A percentile compares a stretch with the other conserved stretches of the same genome.
Evolutionary conservation across 2,797 vertebrate species (phyloP).

Genomic region (Rhinoraja longicauda): DNA sequence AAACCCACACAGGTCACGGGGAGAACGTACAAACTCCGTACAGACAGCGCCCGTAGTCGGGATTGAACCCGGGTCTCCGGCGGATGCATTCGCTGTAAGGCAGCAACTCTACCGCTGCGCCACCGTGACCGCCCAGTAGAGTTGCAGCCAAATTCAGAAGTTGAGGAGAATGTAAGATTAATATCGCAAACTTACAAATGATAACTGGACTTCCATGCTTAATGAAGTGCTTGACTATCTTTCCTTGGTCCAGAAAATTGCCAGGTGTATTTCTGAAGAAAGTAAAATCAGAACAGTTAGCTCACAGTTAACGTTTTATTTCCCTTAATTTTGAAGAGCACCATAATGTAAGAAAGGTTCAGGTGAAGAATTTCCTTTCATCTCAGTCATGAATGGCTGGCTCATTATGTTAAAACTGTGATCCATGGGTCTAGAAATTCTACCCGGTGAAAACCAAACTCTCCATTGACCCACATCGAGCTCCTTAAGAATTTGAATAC

Average conservation of each 20-base stretch:
- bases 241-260: conserved; percentile 76
- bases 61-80: too few species aligned
- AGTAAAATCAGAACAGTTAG: conserved; percentile 40
- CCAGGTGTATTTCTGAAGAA: conserved; percentile 78
- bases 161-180: not conserved
- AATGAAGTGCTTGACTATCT: conserved; percentile 83
- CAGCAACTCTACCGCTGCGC: too few species aligned
- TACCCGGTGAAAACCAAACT: not conserved
- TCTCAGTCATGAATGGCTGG: too few species aligned
- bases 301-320: not conserved
- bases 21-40: too few species aligned
- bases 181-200: conserved; percentile 72
- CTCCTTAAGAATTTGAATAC: too few species aligned
- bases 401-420: too few species aligned
- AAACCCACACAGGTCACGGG: too few species aligned
- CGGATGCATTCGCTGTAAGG: too few species aligned
- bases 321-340: not conserved
- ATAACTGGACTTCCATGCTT: conserved; percentile 88
- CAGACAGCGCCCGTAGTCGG: too few species aligned
- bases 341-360: not conserved
- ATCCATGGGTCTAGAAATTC: not conserved
- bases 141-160: not conserved
- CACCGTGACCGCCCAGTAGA: too few species aligned
- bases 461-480: not conserved
- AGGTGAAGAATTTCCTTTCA: too few species aligned